A percentile compares a stretch with the other conserved stretches of the same genome.
phyloP scores from a whole-genome alignment of 2,797 vertebrate genomes.

The Coilia nasus region DNA sequence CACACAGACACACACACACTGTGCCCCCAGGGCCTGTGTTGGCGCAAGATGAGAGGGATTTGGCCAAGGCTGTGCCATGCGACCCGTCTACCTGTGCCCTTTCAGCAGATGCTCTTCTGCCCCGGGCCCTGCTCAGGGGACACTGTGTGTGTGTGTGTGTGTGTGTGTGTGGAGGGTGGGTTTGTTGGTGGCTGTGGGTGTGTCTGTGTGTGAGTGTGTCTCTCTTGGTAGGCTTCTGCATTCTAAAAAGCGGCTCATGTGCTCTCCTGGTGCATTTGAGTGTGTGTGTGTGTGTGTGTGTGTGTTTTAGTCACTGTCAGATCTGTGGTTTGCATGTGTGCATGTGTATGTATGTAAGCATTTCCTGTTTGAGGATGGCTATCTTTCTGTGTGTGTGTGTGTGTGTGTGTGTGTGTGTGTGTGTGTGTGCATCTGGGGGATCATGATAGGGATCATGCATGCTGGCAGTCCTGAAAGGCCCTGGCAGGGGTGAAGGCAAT shows the following conservation, averaged over 20 bases:
- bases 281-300: neutral
- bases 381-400: neutral
- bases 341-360: neutral
- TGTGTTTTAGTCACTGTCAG: too few relatives aligned
- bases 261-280: too few relatives aligned
- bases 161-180: neutral
- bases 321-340: neutral
- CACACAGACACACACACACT: conserved; percentile 55
- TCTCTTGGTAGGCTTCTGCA: too few relatives aligned
- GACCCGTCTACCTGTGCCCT: conserved; percentile 70
- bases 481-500: neutral
- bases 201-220: neutral
- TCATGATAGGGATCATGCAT: neutral
- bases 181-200: neutral
- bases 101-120: conserved; percentile 67
- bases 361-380: too few relatives aligned
- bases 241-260: too few relatives aligned
- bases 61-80: conserved; percentile 58
- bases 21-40: conserved; percentile 67
- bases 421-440: neutral
- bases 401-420: neutral
- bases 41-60: conserved; percentile 74
- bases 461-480: neutral
- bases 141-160: neutral
- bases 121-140: conserved; percentile 53